Base-by-base conservation (phyloP, 2,797 vertebrate species). In the Aplochiton taeniatus region DNA sequence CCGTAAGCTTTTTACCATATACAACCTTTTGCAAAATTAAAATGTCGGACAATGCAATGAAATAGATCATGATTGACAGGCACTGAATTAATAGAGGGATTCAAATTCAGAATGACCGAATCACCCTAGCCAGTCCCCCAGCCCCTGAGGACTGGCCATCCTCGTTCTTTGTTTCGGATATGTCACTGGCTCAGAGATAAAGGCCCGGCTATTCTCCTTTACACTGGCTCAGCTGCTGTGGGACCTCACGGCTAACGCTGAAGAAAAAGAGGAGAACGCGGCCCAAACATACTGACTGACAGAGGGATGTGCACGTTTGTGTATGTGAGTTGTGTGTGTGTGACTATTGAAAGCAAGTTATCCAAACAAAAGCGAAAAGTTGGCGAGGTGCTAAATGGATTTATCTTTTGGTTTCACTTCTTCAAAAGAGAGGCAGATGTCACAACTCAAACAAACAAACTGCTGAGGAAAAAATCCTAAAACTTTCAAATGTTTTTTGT, bases 391-490 rank as follows among this genome's bases (percentile, higher is more conserved):
- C 47, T 73, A 70, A 77, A 78, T 78, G 80, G 82, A 84, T 69
- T 75, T 59, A 11, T 11, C 66, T 77, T 86, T 84, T 85, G 75
- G 83, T 79, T 81, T 41, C 58, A 51, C 20, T 65, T 48, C 62
- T 17, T 75, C 73, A 74, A 83, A 80, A 69, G 79, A 75, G 19
- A 56, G 73, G 76, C 84, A 85, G 85, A 82, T 88, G 84, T 83
- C 73, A 60, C 14, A 82, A 83, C 76, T 61, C 73, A 85, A 84
- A 60, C n/a, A n/a, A n/a, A n/a, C n/a, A n/a, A n/a, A n/a, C n/a
- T n/a, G n/a, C n/a, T n/a, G n/a, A n/a, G n/a, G n/a, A n/a, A n/a
- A n/a, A n/a, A n/a, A n/a, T n/a, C n/a, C n/a, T n/a, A n/a, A n/a
- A n/a, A n/a, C n/a, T n/a, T n/a, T n/a, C n/a, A n/a, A n/a, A n/a